Conservation (phyloP, 2,113 vertebrate genomes). For the Rhadina sibilatrix region DNA sequence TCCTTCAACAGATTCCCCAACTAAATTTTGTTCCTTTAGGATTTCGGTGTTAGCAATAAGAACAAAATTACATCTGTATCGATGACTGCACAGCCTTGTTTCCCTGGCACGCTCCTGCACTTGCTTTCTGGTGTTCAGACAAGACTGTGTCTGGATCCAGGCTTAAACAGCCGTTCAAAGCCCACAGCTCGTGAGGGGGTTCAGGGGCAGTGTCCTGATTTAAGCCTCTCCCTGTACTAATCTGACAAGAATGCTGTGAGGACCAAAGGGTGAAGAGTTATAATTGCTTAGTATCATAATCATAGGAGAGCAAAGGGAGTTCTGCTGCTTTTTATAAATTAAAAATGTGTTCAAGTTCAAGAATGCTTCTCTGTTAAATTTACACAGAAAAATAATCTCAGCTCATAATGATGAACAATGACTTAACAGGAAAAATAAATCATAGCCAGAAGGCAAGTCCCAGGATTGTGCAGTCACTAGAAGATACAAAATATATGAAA, state of each 20-base stretch:
- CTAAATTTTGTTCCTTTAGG: not conserved
- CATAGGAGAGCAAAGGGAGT: constrained; percentile 15
- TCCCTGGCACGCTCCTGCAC: accelerated
- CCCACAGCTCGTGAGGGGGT: not conserved
- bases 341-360: constrained; percentile 61
- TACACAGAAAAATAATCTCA: constrained; percentile 43
- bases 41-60: not conserved
- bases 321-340: constrained; percentile 35
- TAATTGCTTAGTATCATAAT: constrained; percentile 25
- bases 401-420: constrained; percentile 53
- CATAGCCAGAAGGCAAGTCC: constrained; percentile 33
- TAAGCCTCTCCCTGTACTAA: constrained; percentile 23
- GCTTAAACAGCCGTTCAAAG: not conserved
- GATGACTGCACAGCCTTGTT: not conserved
- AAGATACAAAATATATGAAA: constrained; percentile 47
- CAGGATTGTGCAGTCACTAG: constrained; percentile 2
- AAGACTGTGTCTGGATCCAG: not conserved
- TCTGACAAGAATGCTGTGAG: constrained; percentile 24
- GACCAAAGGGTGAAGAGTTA: constrained; percentile 51
- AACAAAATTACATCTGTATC: not conserved
- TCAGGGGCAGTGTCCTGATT: constrained; percentile 8
- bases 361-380: constrained; percentile 41
- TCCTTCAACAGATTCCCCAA: not conserved
- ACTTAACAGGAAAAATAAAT: constrained; percentile 61
- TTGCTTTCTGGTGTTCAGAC: not conserved